Conservation (phyloP, 2,888 invertebrate species). For the Lasioglossum villosulum region DNA sequence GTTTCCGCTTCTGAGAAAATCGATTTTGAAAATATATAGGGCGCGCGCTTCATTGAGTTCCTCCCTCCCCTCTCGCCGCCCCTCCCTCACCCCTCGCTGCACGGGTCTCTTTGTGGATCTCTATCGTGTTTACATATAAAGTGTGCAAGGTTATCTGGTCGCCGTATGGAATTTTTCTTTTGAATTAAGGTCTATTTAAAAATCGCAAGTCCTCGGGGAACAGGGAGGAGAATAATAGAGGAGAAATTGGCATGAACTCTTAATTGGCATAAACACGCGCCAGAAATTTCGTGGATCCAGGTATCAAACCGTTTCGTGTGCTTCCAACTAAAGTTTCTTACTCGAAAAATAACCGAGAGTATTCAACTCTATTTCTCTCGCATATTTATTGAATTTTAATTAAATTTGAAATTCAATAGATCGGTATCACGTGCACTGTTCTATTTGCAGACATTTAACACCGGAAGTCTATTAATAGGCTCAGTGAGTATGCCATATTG, state of each 20-base stretch:
- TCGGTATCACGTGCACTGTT: background rate
- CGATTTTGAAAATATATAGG: slow-evolving; percentile 21
- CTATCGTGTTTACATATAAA: slow-evolving; percentile 9
- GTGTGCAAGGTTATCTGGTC: slow-evolving; percentile 9
- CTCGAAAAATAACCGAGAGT: background rate
- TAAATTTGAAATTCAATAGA: background rate
- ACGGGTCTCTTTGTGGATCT: background rate
- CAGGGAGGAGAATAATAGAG: slow-evolving; percentile 10
- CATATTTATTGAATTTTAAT: background rate
- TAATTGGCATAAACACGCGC: slow-evolving; percentile 50
- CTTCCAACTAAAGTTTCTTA: background rate
- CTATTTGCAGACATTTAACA: background rate
- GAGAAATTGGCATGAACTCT: slow-evolving; percentile 49
- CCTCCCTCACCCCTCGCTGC: background rate
- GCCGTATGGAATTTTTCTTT: background rate
- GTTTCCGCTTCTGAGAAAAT: slow-evolving; percentile 8
- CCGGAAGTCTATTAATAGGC: background rate
- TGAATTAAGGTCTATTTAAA: slow-evolving; percentile 32
- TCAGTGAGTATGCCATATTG: background rate
- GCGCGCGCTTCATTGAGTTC: slow-evolving; percentile 16
- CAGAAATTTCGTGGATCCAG: slow-evolving; percentile 10
- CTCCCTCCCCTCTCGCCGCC: background rate
- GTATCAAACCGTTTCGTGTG: background rate
- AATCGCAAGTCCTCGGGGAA: slow-evolving; percentile 19
- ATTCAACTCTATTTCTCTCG: background rate